These are phyloP conservation scores for Augochlora pura DNA, from an alignment of 1,140 invertebrate species.

Conservation along the genomic window DNA sequence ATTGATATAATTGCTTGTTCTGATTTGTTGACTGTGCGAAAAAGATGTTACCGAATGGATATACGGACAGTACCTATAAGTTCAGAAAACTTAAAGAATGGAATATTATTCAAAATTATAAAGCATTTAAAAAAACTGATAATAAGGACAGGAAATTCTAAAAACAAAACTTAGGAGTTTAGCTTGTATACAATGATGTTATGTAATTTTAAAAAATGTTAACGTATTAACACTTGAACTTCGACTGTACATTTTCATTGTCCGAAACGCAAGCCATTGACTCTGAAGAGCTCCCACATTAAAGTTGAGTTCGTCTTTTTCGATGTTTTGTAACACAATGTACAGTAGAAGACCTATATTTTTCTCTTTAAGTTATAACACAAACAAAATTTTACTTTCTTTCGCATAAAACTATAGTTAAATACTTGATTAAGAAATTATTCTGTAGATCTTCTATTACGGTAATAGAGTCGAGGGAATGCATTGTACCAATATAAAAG, in stretches of 20 bases:
- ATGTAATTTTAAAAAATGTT: slow-evolving; percentile 17
- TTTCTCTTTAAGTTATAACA: background rate
- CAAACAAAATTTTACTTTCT: slow-evolving; percentile 9
- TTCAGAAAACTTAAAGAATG: slow-evolving; percentile 17
- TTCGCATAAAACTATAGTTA: slow-evolving; percentile 7
- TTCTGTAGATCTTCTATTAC: background rate
- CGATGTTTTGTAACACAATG: slow-evolving; percentile 1
- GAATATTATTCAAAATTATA: slow-evolving; percentile 22
- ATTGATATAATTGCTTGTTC: slow-evolving; percentile 38
- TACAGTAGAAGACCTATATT: background rate
- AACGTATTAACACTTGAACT: background rate
- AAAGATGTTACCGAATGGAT: slow-evolving; percentile 36
- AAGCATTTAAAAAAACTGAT: slow-evolving; percentile 4
- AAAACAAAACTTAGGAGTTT: slow-evolving; percentile 12
- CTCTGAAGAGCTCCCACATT: background rate
- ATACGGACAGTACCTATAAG: slow-evolving; percentile 1
- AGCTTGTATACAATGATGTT: slow-evolving; percentile 25
- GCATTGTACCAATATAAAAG: slow-evolving; percentile 11
- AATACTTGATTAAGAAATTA: slow-evolving; percentile 11
- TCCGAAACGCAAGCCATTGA: background rate
- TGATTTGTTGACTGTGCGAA: slow-evolving; percentile 44
- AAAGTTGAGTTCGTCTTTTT: background rate
- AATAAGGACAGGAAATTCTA: background rate
- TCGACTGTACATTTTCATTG: slow-evolving; percentile 6
- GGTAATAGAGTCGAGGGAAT: background rate